Conservation (phyloP, 2,888 invertebrate species). For the Stenichneumon culpator region DNA sequence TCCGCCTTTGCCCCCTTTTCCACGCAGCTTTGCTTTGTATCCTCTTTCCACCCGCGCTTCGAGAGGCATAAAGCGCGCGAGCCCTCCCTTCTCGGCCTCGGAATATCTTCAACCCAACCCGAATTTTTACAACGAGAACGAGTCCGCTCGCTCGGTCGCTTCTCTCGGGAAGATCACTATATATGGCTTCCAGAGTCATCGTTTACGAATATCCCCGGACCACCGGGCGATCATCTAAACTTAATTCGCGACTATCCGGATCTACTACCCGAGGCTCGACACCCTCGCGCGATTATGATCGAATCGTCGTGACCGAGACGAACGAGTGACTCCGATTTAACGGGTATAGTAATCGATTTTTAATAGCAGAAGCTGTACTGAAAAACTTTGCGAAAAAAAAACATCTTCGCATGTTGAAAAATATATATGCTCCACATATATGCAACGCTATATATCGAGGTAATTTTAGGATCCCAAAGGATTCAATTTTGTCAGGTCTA, state of each 20-base stretch:
- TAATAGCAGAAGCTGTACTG: constrained; percentile 25
- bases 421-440: neutral
- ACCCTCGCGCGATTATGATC: constrained; percentile 51
- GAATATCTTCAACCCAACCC: constrained; percentile 79
- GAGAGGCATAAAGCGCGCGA: constrained; percentile 36
- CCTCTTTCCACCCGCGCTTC: constrained; percentile 67
- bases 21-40: constrained; percentile 60
- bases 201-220: constrained; percentile 59
- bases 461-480: too few relatives aligned
- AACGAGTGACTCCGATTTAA: constrained; percentile 15
- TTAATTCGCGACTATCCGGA: constrained; percentile 38
- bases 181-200: constrained; percentile 20
- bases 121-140: constrained; percentile 78
- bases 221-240: constrained; percentile 56
- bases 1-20: constrained; percentile 45
- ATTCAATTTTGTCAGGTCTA: too few relatives aligned
- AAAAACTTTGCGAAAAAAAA: neutral
- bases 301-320: constrained; percentile 37
- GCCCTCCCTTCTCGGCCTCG: constrained; percentile 70
- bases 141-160: constrained; percentile 39
- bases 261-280: constrained; percentile 36
- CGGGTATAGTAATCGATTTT: constrained; percentile 46
- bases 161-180: constrained; percentile 20
- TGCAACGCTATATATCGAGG: neutral
- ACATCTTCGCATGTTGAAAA: too few relatives aligned